Evolutionary conservation across 2,113 vertebrate genomes (phyloP).

Genomic region (Seriola aureovittata): DNA sequence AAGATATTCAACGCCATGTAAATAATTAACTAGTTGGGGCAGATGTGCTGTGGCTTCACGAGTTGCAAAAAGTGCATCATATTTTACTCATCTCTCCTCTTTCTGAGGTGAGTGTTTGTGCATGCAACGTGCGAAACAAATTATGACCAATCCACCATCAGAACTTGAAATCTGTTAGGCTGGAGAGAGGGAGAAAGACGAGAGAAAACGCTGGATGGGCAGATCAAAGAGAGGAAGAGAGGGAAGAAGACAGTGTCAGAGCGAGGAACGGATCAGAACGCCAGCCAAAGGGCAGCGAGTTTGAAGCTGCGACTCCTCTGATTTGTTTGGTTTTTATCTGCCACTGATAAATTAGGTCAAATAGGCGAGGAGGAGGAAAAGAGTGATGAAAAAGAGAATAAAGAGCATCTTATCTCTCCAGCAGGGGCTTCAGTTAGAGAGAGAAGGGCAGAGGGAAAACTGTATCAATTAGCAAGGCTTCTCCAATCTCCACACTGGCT

Average conservation of each 20-base stretch:
- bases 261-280: conserved; percentile 26
- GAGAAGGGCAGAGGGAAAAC: conserved; percentile 29
- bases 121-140: not conserved
- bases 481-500: conserved; percentile 37
- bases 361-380: conserved; percentile 49
- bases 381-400: conserved; percentile 49
- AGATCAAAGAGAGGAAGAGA: conserved; percentile 53
- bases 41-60: not conserved
- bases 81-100: conserved; percentile 6
- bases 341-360: conserved; percentile 74
- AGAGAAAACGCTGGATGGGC: conserved; percentile 6
- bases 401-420: conserved; percentile 51
- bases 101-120: not conserved
- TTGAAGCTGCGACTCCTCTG: conserved; percentile 36
- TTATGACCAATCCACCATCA: conserved; percentile 21
- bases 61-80: not conserved
- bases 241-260: conserved; percentile 16
- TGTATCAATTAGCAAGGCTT: conserved; percentile 53
- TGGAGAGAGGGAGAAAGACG: not conserved
- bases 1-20: not conserved
- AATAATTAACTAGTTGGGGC: not conserved
- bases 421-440: conserved; percentile 31
- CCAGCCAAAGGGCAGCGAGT: conserved; percentile 49
- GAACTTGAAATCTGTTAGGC: conserved; percentile 11
- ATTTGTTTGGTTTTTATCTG: conserved; percentile 72